Evolutionary conservation across 2,888 invertebrate genomes (phyloP).

Genomic region (Smittia sp.): DNA sequence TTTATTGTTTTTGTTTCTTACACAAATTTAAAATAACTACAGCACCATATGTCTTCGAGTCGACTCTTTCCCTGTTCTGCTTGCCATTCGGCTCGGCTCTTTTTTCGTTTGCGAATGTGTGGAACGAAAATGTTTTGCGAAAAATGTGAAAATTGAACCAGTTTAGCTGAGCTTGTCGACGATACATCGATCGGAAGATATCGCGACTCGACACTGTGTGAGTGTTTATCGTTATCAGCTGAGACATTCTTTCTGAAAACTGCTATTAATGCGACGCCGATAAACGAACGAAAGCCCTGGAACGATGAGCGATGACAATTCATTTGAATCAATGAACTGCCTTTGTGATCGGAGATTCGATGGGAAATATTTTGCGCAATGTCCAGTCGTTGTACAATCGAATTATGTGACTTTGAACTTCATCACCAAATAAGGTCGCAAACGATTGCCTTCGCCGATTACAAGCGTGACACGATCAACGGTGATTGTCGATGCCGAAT

Average conservation of each 20-base stretch:
- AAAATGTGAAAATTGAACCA: not conserved
- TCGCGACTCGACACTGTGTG: not conserved
- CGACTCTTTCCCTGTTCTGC: not conserved
- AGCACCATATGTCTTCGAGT: slow-evolving; percentile 11
- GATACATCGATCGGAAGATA: not conserved
- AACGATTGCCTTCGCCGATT: no score
- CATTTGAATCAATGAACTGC: not conserved
- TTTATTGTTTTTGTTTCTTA: slow-evolving; percentile 22
- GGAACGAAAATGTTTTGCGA: not conserved
- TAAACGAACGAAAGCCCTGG: not conserved
- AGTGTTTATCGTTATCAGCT: not conserved
- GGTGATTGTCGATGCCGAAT: no score
- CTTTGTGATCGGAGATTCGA: no score
- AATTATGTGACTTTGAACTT: no score
- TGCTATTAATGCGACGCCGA: not conserved
- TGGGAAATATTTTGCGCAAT: no score
- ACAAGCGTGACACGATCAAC: no score
- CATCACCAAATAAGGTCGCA: no score
- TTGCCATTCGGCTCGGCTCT: slow-evolving; percentile 12
- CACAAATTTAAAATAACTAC: not conserved
- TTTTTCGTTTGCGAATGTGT: slow-evolving; percentile 7
- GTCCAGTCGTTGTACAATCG: no score
- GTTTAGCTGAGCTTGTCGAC: not conserved
- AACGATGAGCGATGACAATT: not conserved
- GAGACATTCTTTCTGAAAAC: not conserved